Conservation (phyloP, 2,113 vertebrate genomes). For the Mus pahari region DNA sequence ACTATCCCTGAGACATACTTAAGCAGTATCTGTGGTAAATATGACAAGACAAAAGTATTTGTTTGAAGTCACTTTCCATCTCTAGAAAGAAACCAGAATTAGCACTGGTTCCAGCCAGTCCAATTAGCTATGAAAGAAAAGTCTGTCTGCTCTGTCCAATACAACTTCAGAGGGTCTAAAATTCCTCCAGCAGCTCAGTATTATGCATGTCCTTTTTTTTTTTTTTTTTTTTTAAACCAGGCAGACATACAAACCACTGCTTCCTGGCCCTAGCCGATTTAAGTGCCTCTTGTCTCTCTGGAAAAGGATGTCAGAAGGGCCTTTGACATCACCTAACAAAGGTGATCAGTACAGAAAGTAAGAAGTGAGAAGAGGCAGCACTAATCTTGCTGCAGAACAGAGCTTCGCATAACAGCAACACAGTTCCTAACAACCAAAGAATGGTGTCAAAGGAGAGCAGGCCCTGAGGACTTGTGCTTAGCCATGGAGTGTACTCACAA, state of each 20-base stretch:
- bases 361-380: neutral
- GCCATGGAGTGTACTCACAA: neutral
- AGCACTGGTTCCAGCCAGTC: neutral
- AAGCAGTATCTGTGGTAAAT: neutral
- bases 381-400: too few species aligned
- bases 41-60: accelerated
- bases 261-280: neutral
- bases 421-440: neutral
- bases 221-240: too few species aligned
- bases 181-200: neutral
- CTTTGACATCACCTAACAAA: too few species aligned
- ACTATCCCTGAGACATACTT: neutral
- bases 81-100: neutral
- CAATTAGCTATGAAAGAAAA: neutral
- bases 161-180: neutral
- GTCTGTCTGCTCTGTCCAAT: neutral
- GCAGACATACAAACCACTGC: neutral
- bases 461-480: neutral
- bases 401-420: neutral
- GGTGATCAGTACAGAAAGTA: neutral
- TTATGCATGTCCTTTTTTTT: neutral
- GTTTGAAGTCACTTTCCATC: neutral
- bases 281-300: neutral
- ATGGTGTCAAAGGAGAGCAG: neutral
- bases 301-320: neutral